These are phyloP conservation scores for Glaucomys volans DNA, from an alignment of 2,113 vertebrate genomes.

Conservation along the genomic window DNA sequence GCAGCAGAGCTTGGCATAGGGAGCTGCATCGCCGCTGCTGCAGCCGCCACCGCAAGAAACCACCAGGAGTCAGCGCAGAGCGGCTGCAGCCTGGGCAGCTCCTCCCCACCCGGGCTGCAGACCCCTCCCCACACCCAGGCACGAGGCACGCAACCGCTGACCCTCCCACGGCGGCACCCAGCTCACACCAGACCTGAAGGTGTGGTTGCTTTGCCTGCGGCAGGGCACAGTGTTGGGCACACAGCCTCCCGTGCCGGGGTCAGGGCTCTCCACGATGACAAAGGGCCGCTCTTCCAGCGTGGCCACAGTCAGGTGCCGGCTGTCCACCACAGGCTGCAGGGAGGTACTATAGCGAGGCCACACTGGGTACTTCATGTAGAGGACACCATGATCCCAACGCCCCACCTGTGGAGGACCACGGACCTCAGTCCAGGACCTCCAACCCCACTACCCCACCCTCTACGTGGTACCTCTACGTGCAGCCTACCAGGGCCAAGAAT, in stretches of 20 bases:
- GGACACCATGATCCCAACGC: constrained; percentile 93
- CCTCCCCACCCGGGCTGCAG: not conserved
- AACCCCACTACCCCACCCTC: not conserved
- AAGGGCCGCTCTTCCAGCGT: constrained; percentile 98
- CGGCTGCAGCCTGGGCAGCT: not conserved
- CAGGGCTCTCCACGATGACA: constrained; percentile 97
- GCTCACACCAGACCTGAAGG: constrained; percentile 87
- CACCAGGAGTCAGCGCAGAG: not conserved
- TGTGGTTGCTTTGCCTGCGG: constrained; percentile 96
- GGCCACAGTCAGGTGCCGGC: constrained; percentile 96
- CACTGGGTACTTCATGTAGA: constrained; percentile 97
- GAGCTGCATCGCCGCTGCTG: constrained; percentile 84
- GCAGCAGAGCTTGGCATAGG: constrained; percentile 98
- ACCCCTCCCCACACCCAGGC: not conserved
- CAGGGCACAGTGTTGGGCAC: constrained; percentile 98
- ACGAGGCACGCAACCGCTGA: not conserved
- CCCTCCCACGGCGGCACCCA: not conserved
- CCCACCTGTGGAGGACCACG: constrained; percentile 90
- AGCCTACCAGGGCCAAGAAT: not conserved
- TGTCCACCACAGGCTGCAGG: constrained; percentile 94
- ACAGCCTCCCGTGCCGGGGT: constrained; percentile 94
- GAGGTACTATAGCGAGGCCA: constrained; percentile 97
- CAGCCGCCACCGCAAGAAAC: constrained; percentile 57
- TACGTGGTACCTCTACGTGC: not conserved
- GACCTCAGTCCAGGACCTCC: not conserved